Percentiles rank a stretch among this genome's conserved stretches.
Evolutionary conservation across 2,888 invertebrate genomes (phyloP).

Genomic region (Volucella zonaria): DNA sequence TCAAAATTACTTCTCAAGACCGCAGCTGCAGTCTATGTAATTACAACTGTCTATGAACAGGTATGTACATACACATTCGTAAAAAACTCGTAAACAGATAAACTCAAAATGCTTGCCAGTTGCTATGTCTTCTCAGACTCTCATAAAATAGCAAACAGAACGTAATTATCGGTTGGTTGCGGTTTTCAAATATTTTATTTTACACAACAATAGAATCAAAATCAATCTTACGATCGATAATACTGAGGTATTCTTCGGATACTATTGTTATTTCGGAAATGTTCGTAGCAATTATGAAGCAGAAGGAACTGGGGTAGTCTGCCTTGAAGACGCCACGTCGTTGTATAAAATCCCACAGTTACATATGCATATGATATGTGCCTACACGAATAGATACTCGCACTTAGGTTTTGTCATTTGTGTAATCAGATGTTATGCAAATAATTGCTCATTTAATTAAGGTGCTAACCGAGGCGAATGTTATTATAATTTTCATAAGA

Average conservation of each 20-base stretch:
- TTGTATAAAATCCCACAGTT: neutral
- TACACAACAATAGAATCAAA: conserved; percentile 34
- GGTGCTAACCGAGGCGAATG: conserved; percentile 1
- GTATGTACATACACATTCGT: too few species aligned
- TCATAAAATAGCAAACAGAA: neutral
- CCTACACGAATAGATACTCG: neutral
- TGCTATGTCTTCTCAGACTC: neutral
- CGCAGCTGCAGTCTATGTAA: neutral
- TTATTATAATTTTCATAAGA: conserved; percentile 1
- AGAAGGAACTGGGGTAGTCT: neutral
- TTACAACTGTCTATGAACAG: too few species aligned
- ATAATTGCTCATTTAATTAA: conserved; percentile 11
- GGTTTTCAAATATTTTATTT: conserved; percentile 26
- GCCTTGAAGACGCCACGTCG: neutral
- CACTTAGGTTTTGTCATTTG: conserved; percentile 7
- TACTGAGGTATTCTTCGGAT: conserved; percentile 14
- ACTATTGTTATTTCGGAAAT: conserved; percentile 14
- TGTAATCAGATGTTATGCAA: conserved; percentile 27
- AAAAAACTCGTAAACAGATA: neutral
- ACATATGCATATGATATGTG: too few species aligned
- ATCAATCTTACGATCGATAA: conserved; percentile 60
- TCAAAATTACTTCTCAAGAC: conserved; percentile 14
- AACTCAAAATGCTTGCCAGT: conserved; percentile 16
- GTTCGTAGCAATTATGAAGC: neutral
- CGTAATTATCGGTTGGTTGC: conserved; percentile 7